Evolutionary conservation across 2,888 invertebrate species (phyloP).

Genomic region (Pomacea canaliculata): DNA sequence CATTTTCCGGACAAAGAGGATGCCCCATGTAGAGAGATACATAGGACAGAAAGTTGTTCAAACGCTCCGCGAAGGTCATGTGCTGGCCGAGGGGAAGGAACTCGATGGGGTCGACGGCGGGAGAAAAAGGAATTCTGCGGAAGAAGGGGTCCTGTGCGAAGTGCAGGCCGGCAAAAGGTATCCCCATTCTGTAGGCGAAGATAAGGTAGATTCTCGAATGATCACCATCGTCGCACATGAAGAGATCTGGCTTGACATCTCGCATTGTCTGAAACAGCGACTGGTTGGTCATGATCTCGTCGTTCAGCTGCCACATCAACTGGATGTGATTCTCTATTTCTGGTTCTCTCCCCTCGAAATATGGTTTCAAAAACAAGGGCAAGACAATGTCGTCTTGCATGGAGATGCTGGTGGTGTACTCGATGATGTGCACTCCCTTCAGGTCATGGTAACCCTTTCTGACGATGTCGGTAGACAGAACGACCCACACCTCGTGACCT

Average conservation of each 20-base stretch:
- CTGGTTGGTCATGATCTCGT: slow-evolving; percentile 13
- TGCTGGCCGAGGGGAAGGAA: background rate
- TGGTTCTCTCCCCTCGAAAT: background rate
- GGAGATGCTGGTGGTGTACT: slow-evolving; percentile 1
- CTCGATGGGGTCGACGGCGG: background rate
- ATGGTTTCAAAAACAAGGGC: background rate
- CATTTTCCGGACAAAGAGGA: background rate
- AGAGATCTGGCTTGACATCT: slow-evolving; percentile 3
- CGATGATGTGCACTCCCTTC: background rate
- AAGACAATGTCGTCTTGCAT: background rate
- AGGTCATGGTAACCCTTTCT: background rate
- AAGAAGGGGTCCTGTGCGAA: background rate
- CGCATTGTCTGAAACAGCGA: background rate
- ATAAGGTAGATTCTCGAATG: slow-evolving; percentile 1
- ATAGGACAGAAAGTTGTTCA: background rate
- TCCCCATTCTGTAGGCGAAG: slow-evolving; percentile 18
- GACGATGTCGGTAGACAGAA: background rate
- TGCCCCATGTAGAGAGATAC: background rate
- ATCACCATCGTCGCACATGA: slow-evolving; percentile 7
- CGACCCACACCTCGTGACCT: slow-evolving; percentile 4
- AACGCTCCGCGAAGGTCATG: slow-evolving; percentile 8
- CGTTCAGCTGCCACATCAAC: background rate
- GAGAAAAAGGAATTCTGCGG: slow-evolving; percentile 12
- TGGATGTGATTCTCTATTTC: background rate
- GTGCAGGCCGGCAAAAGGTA: slow-evolving; percentile 12